Base-by-base conservation (phyloP, 1,140 invertebrate genomes). In the Zaprionus nigranus region DNA sequence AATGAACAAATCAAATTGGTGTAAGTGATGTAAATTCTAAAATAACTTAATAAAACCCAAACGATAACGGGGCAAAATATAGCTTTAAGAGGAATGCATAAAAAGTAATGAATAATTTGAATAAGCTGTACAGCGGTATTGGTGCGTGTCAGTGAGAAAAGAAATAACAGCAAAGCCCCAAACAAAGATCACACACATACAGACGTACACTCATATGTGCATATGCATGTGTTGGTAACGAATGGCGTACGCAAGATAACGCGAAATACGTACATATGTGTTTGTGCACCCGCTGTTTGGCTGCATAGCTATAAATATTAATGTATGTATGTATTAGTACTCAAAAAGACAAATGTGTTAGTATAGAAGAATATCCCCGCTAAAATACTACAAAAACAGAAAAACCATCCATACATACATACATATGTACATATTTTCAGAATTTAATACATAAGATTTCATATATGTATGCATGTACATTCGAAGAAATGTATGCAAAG, bases 141-240 rank as follows among this genome's bases (percentile, higher is more conserved):
- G 12, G 69, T 72, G 68, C 7, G 13, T 70, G 40, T 75, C 34
- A 28, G 43, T 70, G 60, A 36, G 43, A 22, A 59, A 60, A 36
- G 5, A 62, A 58, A 40, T 46, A 64, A 26, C 30, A 75, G 38
- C 46, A 70, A 53, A 51, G 40, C 59, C 28, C n/a, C 57, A 60
- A 72, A 66, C 56, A 66, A 72, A 22, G 69, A 76, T 76, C 74
- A 72, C 49, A 43, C 67, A 72, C 11, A 46, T 36, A 61, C 12
- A 43, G 26, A 49, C 24, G 12, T 38, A 22, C 30, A 59, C 20
- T 38, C 36, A 30, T 38, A 24, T 26, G 20, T 17, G 26, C 36
- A 12, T 43, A 54, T 26, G 59, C 22, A 59, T 13, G 53, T 17
- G 40, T 12, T 65, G 49, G 22, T 34, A 38, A 62, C 46, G 74